Base-by-base conservation (phyloP, 2,113 vertebrate genomes). In the Engraulis encrasicolus region DNA sequence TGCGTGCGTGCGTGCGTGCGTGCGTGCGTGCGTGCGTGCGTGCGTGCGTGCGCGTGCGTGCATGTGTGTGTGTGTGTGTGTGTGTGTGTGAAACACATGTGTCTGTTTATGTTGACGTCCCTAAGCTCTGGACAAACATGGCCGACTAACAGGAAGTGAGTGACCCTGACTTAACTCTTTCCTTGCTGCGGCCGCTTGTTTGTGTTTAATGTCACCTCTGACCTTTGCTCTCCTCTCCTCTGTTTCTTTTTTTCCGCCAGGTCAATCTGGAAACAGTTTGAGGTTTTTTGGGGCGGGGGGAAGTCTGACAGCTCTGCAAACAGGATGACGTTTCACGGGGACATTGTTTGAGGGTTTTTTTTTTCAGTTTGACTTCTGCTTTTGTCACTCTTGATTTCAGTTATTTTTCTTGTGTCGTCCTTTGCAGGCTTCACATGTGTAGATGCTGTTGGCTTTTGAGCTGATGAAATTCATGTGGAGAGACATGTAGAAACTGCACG, bases 81-180 rank as follows among this genome's bases (percentile, higher is more conserved):
- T n/a, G n/a, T n/a, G n/a, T n/a, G n/a, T n/a, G n/a, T 14, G 31
- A 36, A 27, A 34, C 27, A 17, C 17, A 74, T 34, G 34, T 3
- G 5, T 9, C 12, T 17, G 27, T 74, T 31, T 74, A 15, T 74
- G 66, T 74, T 74, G 31, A 14, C 66, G 2, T 27, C 34, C 66
- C 27, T 45, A 27, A 74, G 66, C 66, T 2, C 66, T 74, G 11
- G 1, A 31, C 66, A 74, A 74, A 74, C 66, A 1, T 34, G 14
- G 66, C 66, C 34, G 66, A 74, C 27, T 74, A 3, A 34, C 66
- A 74, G 66, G 66, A 74, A 74, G 31, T 74, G 27, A 74, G 31
- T 74, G 27, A 74, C 27, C 66, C 31, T 74, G 66, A 27, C 66
- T 74, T 74, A 74, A 74, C 66, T 45, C 66, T n/a, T n/a, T 27